phyloP scores from a whole-genome alignment of 2,888 invertebrate genomes.

The Acanthoscelides obtectus region DNA sequence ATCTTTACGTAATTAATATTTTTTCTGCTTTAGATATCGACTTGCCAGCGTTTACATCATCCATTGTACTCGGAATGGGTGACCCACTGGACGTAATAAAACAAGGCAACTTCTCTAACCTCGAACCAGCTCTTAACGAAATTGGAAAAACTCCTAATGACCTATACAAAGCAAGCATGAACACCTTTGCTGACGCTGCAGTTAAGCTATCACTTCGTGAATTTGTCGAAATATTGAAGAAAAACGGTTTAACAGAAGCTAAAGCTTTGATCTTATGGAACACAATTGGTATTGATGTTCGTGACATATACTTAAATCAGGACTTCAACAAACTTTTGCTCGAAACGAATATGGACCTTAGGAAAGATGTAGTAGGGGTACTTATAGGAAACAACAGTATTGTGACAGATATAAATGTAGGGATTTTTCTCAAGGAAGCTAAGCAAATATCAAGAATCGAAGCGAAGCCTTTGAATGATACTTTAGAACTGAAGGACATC shows the following conservation, averaged over 20 bases:
- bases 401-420: not conserved
- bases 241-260: not conserved
- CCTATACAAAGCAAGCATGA: not conserved
- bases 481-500: not conserved
- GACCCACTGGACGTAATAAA: not conserved
- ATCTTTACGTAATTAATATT: too few relatives aligned
- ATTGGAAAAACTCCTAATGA: not conserved
- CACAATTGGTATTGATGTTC: not conserved
- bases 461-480: not conserved
- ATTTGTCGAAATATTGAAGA: not conserved
- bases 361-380: not conserved
- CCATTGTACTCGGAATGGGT: not conserved
- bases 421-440: not conserved
- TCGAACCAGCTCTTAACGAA: not conserved
- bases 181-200: not conserved
- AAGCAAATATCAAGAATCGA: not conserved
- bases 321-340: not conserved
- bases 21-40: not conserved
- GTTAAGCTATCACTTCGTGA: not conserved
- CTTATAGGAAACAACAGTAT: not conserved
- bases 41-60: not conserved
- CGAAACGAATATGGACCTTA: not conserved
- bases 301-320: not conserved
- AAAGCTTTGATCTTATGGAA: not conserved
- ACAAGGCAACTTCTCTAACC: not conserved